Base-by-base conservation (phyloP, 2,888 invertebrate species). In the Heliconius ethilla region DNA sequence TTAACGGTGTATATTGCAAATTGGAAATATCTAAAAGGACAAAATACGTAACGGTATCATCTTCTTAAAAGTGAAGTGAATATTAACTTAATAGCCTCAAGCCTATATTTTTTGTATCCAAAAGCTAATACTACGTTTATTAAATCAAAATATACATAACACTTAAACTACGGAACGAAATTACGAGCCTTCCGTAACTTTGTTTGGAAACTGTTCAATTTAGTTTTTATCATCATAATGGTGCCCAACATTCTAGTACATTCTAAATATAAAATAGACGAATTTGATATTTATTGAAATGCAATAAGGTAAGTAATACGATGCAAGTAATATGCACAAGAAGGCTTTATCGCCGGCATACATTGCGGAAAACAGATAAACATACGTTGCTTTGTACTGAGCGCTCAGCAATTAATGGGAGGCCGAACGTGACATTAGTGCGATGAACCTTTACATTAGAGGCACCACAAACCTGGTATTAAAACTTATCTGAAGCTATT, bases 391-490 rank as follows among this genome's bases (percentile, higher is more conserved):
- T 87, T 89, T 89, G 91, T 90, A 89, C 85, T 86, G 83, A 85
- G 86, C 86, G 87, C 85, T 84, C 83, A 84, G 91, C 92, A 90
- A 93, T 93, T 93, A 94, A 94, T 93, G 90, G 89, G 89, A 90
- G 91, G 90, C 90, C 89, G 90, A 92, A 94, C 94, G 94, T 94
- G 94, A 93, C 93, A 92, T 94, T 92, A 94, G 92, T 88, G 86
- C 87, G 89, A 87, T 89, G 90, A 90, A 93, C 92, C 91, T 88
- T 85, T 85, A 87, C 91, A 94, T 94, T 94, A 92, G 79, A 87
- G 89, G 87, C 86, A 86, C 85, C 88, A 84, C 89, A 83, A 89
- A 88, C 89, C 90, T 84, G 86, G 89, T 91, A 94, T 94, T 94
- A 94, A 93, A 92, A 93, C 91, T 93, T 94, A 93, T 94, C 93